These are phyloP conservation scores for western clawed frog (Xenopus tropicalis) DNA, from an alignment of 2,113 vertebrate genomes.

Conservation along the genomic window DNA sequence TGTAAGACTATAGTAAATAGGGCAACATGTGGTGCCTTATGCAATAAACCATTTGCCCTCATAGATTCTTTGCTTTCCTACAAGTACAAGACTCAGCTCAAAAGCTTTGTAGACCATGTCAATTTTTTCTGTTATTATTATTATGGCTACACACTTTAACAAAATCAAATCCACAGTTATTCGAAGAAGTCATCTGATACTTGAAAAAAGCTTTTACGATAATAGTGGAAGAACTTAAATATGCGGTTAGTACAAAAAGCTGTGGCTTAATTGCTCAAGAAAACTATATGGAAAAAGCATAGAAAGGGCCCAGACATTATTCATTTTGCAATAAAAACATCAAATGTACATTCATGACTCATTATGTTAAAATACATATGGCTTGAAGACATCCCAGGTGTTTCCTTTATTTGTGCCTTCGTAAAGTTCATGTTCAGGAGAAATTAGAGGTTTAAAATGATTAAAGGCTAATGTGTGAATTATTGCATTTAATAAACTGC, in stretches of 20 bases:
- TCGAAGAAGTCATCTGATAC: slow-evolving; percentile 21
- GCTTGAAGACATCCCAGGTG: slow-evolving; percentile 59
- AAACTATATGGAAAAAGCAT: slow-evolving; percentile 55
- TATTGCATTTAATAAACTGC: slow-evolving; percentile 45
- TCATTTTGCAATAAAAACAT: slow-evolving; percentile 63
- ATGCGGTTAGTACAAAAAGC: slow-evolving; percentile 48
- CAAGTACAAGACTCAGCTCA: no score
- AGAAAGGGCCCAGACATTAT: slow-evolving; percentile 56
- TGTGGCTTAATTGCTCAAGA: slow-evolving; percentile 57
- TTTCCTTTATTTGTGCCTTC: slow-evolving; percentile 52
- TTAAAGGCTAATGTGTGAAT: slow-evolving; percentile 34
- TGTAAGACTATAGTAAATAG: no score
- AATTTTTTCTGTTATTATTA: no score
- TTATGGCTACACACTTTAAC: neutral
- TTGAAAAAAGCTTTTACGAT: slow-evolving; percentile 11
- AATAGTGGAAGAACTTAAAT: slow-evolving; percentile 14
- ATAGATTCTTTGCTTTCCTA: no score
- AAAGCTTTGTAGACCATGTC: no score
- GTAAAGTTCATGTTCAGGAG: slow-evolving; percentile 46
- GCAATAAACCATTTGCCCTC: no score
- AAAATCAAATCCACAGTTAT: slow-evolving; percentile 19
- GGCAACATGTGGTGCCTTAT: no score
- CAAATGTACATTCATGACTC: slow-evolving; percentile 53
- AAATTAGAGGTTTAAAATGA: slow-evolving; percentile 42
- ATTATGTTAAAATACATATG: slow-evolving; percentile 39